These are phyloP conservation scores for Matsumyia berberina DNA, from an alignment of 2,888 invertebrate species.

Conservation along the genomic window DNA sequence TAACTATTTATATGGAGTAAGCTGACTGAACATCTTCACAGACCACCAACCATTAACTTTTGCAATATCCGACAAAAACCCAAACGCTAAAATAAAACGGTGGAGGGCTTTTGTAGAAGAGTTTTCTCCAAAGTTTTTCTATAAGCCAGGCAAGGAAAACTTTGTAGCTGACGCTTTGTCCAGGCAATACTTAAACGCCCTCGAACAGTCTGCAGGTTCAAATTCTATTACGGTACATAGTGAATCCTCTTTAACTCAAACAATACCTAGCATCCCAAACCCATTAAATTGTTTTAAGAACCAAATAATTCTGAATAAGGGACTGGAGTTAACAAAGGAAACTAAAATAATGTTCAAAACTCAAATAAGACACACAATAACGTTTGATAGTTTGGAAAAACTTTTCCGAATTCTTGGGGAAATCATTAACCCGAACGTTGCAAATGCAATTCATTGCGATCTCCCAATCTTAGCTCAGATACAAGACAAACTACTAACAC, in stretches of 20 bases:
- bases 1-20: constrained; percentile 47
- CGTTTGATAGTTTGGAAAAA: constrained; percentile 12
- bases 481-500: constrained; percentile 21
- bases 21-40: constrained; percentile 46
- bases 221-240: constrained; percentile 18
- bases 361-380: constrained; percentile 27
- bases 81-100: constrained; percentile 33
- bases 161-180: background rate
- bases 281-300: constrained; percentile 32
- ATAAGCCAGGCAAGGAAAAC: background rate
- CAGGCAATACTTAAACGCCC: constrained; percentile 34
- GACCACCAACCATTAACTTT: constrained; percentile 56
- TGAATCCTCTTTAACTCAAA: constrained; percentile 27
- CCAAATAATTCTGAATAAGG: constrained; percentile 19
- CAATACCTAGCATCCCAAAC: constrained; percentile 17
- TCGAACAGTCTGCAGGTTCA: constrained; percentile 12
- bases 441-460: no score
- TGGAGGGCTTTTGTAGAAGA: background rate
- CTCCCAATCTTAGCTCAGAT: constrained; percentile 1
- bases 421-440: background rate
- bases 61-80: constrained; percentile 58
- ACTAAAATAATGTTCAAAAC: constrained; percentile 59
- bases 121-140: background rate
- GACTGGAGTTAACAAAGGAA: background rate
- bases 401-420: background rate